Evolutionary conservation across 2,888 invertebrate species (phyloP).

Genomic region (Drosophila macrothrix): DNA sequence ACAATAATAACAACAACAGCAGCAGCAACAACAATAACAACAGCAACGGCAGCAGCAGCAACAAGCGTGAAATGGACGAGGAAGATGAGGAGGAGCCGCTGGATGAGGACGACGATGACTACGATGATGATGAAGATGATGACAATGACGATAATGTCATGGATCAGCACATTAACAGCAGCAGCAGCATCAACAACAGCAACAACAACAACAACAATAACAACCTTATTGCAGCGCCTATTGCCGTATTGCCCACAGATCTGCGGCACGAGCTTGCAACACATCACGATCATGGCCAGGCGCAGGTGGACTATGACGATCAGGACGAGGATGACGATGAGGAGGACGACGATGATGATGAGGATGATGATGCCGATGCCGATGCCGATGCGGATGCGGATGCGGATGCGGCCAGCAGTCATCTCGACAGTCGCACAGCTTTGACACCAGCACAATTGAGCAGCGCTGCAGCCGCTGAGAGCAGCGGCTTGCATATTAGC

Average conservation of each 20-base stretch:
- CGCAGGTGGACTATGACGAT: constrained; percentile 54
- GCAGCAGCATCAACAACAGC: constrained; percentile 41
- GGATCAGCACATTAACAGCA: constrained; percentile 48
- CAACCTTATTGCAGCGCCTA: constrained; percentile 26
- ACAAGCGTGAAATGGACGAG: constrained; percentile 19
- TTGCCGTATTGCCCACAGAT: constrained; percentile 44
- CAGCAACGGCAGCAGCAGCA: constrained; percentile 25
- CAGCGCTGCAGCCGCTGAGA: constrained; percentile 55
- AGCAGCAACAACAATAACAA: constrained; percentile 25
- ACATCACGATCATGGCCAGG: constrained; percentile 28
- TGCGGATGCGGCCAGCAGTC: constrained; percentile 52
- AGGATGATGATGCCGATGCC: constrained; percentile 60
- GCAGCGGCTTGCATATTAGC: constrained; percentile 58
- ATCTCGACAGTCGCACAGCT: constrained; percentile 47
- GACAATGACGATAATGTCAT: constrained; percentile 41
- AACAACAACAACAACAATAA: constrained; percentile 46
- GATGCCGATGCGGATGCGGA: constrained; percentile 58
- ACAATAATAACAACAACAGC: constrained; percentile 15
- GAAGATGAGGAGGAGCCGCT: constrained; percentile 34
- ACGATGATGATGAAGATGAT: constrained; percentile 49
- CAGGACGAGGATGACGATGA: constrained; percentile 33
- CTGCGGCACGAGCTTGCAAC: constrained; percentile 49
- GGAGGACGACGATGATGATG: constrained; percentile 55
- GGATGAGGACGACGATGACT: constrained; percentile 53
- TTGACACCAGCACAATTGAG: constrained; percentile 53